Conservation (phyloP, 2,113 vertebrate species). For the Pollachius pollachius region DNA sequence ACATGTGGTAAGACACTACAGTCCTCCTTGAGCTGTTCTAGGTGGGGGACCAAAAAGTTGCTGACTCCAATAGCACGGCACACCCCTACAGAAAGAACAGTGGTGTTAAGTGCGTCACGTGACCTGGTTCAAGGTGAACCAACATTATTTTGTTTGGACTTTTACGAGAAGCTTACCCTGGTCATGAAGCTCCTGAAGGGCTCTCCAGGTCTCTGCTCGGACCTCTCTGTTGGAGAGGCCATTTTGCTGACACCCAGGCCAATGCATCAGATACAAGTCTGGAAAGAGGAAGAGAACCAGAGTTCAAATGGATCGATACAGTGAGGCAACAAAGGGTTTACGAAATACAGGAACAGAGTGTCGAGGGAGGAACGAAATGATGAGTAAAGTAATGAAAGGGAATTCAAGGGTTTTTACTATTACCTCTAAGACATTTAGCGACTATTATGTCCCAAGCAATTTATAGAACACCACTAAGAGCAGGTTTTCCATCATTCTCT, state of each 20-base stretch:
- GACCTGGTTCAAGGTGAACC: too few species aligned
- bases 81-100: slow-evolving; percentile 59
- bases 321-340: not conserved
- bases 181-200: slow-evolving; percentile 71
- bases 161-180: slow-evolving; percentile 50
- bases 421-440: too few species aligned
- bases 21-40: slow-evolving; percentile 79
- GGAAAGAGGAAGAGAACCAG: slow-evolving; percentile 14
- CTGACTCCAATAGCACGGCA: slow-evolving; percentile 78
- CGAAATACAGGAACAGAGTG: not conserved
- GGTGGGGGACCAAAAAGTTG: slow-evolving; percentile 82
- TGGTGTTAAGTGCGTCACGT: too few species aligned
- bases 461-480: too few species aligned
- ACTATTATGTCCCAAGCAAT: too few species aligned
- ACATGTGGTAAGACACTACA: slow-evolving; percentile 71
- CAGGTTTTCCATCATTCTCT: too few species aligned
- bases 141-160: not conserved
- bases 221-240: slow-evolving; percentile 67
- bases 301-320: not conserved
- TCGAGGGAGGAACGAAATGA: too few species aligned
- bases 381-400: too few species aligned
- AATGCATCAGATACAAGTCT: slow-evolving; percentile 83
- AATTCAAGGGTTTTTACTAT: too few species aligned
- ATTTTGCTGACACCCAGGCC: slow-evolving; percentile 61
- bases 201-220: slow-evolving; percentile 76